Evolutionary conservation across 2,888 invertebrate genomes (phyloP).

Genomic region (Synanthedon tipuliformis): DNA sequence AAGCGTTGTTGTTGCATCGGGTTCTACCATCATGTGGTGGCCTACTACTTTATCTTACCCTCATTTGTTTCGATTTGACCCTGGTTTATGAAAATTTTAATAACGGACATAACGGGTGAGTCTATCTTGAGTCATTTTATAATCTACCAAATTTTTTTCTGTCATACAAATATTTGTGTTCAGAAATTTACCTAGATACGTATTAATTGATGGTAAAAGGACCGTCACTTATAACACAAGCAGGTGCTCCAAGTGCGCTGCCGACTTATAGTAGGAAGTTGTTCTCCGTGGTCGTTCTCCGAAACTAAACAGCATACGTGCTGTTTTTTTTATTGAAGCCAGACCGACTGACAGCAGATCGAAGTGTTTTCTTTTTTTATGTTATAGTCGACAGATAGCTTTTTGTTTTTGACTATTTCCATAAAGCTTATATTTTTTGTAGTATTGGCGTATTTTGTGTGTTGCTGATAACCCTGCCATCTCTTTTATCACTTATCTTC

Average conservation of each 20-base stretch:
- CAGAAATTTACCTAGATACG: no score
- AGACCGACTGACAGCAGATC: not conserved
- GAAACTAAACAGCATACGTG: no score
- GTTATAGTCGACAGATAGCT: no score
- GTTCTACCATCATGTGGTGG: constrained; percentile 62
- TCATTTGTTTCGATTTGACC: constrained; percentile 76
- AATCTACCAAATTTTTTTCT: not conserved
- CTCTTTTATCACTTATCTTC: constrained; percentile 68
- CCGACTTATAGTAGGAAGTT: no score
- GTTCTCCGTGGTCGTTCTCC: no score
- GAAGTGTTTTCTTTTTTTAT: not conserved
- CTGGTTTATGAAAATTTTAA: constrained; percentile 74
- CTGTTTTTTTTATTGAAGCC: not conserved
- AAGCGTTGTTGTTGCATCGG: constrained; percentile 47
- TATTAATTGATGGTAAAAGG: no score
- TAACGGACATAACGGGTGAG: constrained; percentile 68
- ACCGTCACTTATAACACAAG: no score
- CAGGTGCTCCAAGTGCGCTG: no score
- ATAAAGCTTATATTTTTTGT: constrained; percentile 7
- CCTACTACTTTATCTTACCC: constrained; percentile 73
- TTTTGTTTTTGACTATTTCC: no score
- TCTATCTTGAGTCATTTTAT: constrained; percentile 18
- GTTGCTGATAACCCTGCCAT: constrained; percentile 60
- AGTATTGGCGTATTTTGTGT: constrained; percentile 45
- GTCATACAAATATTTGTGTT: no score